Conservation (phyloP, 30 jellyfish, hydroid and myxozoan species). For the Pelagia noctiluca region DNA sequence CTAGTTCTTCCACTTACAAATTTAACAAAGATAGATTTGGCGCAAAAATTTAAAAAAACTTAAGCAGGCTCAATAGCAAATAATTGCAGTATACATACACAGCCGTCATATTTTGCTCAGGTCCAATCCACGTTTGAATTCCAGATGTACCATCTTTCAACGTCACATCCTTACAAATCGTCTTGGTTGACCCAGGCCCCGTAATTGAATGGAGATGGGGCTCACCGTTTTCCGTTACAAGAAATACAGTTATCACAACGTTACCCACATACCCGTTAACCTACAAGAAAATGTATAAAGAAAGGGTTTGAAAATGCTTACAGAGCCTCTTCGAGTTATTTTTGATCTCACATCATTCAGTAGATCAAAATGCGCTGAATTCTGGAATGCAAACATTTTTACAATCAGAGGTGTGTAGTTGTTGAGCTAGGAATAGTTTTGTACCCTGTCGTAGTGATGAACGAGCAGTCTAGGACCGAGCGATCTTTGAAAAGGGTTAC, state of each 20-base stretch:
- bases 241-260: conserved; percentile 83
- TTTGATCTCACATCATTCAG: too few relatives aligned
- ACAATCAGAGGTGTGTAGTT: too few relatives aligned
- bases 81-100: conserved; percentile 64
- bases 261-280: conserved; percentile 89
- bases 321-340: too few relatives aligned
- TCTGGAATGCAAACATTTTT: too few relatives aligned
- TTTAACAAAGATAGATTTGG: too few relatives aligned
- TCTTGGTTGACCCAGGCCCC: conserved; percentile 98
- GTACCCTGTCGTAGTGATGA: too few relatives aligned
- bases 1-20: too few relatives aligned
- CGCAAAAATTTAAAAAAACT: too few relatives aligned
- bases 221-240: conserved; percentile 92
- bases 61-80: background rate
- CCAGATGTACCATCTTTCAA: conserved; percentile 75
- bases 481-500: too few relatives aligned
- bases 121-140: conserved; percentile 79
- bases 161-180: conserved; percentile 71
- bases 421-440: too few relatives aligned
- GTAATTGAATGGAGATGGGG: conserved; percentile 97
- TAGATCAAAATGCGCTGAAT: too few relatives aligned
- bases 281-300: conserved; percentile 24
- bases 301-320: background rate
- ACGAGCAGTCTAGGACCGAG: too few relatives aligned
- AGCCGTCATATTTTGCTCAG: conserved; percentile 92